These are phyloP conservation scores for Acanthosoma haemorrhoidale DNA, from an alignment of 2,888 invertebrate genomes.

Conservation along the genomic window DNA sequence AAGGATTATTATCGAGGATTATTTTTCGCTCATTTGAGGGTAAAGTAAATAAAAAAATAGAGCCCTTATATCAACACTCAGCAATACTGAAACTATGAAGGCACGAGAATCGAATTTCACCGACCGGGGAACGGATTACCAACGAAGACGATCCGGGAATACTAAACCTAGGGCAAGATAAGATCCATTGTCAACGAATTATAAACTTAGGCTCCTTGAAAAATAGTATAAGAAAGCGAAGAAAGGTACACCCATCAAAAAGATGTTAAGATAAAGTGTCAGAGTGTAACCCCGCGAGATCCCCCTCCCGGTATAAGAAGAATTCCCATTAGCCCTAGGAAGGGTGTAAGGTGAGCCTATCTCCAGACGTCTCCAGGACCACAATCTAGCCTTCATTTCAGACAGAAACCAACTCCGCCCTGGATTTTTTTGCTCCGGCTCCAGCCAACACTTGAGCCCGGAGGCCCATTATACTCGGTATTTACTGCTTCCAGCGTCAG, in stretches of 20 bases:
- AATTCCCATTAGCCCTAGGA: not conserved
- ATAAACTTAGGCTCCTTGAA: not conserved
- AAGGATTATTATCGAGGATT: too few species aligned
- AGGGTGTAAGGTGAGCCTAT: not conserved
- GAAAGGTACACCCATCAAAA: not conserved
- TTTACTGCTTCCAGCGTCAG: too few species aligned
- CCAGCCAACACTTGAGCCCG: not conserved
- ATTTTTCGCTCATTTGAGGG: too few species aligned
- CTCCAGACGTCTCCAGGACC: not conserved
- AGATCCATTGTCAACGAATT: slow-evolving; percentile 8
- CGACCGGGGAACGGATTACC: too few species aligned
- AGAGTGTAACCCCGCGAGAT: too few species aligned
- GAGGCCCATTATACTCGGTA: slow-evolving; percentile 1
- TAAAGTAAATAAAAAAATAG: too few species aligned
- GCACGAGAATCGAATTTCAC: too few species aligned
- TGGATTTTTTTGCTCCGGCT: not conserved
- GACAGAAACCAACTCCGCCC: not conserved
- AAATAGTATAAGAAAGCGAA: not conserved
- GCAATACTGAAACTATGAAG: too few species aligned
- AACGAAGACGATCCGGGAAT: too few species aligned
- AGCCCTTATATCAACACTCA: too few species aligned
- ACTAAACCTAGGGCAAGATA: slow-evolving; percentile 9
- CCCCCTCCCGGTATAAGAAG: not conserved
- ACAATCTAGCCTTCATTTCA: not conserved
- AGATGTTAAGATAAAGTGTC: not conserved